Base-by-base conservation (phyloP, 2,888 invertebrate genomes). In the Hedychridium roseum region DNA sequence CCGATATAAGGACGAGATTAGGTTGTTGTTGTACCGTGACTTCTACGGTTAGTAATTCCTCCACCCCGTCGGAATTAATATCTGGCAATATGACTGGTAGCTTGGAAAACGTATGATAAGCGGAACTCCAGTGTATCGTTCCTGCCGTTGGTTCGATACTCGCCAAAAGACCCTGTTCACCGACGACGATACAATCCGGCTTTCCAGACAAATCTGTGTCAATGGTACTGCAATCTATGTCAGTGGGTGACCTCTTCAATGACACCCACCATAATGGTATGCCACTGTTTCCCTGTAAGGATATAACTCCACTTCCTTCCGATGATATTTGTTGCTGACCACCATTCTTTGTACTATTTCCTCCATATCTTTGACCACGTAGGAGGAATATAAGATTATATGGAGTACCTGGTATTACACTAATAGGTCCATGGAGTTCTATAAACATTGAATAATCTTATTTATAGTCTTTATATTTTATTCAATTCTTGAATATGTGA, bases 41-140 rank as follows among this genome's bases (percentile, higher is more conserved):
- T 43, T 69, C 66, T 2, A 76, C 57, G 17, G 63, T 84, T 14
- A 90, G 73, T 20, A 92, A 80, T 63, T 92, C 92, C 70, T 84
- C 82, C 0, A 89, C 84, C 18, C 84, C 84, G 73, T 92, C 91
- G 2, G 83, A 83, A 75, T 91, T 85, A 55, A 91, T 79, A 70
- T 92, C 92, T 31, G 88, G 87, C 45, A 91, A 77, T 26, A 88
- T 79, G 0, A 90, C 79, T 0, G 91, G 91, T 65, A 91, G 87
- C 81, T 84, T 73, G 80, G 83, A 69, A 81, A 85, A 66, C 83
- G 86, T 50, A 82, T 82, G 66, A 83, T 83, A 85, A 84, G 86
- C 62, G 80, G 82, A 71, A 82, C 82, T 66, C 85, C 84, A 52
- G 80, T 69, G 70, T 43, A 69, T 83, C 1, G 80, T 82, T 4